Evolutionary conservation across 2,113 vertebrate species (phyloP), one percentile per base, ranked within the genome.

Genomic region (Grammomys dolichurus): DNA sequence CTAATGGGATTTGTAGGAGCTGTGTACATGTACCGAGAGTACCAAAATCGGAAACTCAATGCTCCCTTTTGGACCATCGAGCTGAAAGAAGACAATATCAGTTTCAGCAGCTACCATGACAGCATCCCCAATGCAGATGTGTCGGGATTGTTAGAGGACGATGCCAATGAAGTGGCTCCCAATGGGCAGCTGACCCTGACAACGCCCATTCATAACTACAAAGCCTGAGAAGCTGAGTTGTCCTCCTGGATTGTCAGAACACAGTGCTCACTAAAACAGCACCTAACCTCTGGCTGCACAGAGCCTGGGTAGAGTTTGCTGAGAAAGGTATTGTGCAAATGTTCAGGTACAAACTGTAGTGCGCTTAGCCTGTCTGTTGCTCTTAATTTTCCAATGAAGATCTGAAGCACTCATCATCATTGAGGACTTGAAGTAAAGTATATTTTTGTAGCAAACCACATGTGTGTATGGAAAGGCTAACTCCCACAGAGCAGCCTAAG

Each of bases 61-160:
- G 99, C 99, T 54, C 99, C 99, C n/a, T 99, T 99, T 98, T 99
- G 99, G 99, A 99, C 99, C 99, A 99, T 99, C 91, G 99, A 99
- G 92, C 99, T 99, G 95, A 99, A 99, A 91, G 99, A 99, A 98
- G 99, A 99, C 98, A 99, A 99, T 98, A 99, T 99, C 98, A 99
- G 99, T 97, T 99, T 99, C 96, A 99, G 99, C 98, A 99, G 99
- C 98, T 99, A 99, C 98, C 99, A 99, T 0, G 99, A 99, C 98
- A 99, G 99, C 99, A 99, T 99, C 75, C 99, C 99, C 94, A 99
- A 99, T 0, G 99, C 99, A 0, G 99, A 99, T 0, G 99, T 99
- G 81, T 99, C 99, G 0, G 99, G 99, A 84, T 97, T 99, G 90
- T 96, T 99, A 98, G 99, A 99, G 94, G 99, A 99, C 0, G 99